Evolutionary conservation across 2,888 invertebrate genomes (phyloP), one percentile per base, ranked within the genome.

Genomic region (Thyatira batis): DNA sequence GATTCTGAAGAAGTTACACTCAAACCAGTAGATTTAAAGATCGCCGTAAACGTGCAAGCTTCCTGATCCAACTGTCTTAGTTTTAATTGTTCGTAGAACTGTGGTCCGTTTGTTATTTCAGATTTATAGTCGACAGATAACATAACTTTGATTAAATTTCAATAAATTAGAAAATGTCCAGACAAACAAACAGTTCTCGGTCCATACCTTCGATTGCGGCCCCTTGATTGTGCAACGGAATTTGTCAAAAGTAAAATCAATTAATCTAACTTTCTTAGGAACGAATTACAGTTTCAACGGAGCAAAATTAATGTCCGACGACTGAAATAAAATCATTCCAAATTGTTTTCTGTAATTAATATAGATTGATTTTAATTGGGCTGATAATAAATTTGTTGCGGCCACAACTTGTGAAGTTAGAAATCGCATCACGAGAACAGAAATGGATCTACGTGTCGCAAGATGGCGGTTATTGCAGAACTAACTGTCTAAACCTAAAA

Each of bases 121-220:
- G 48, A 48, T 48, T 48, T 48, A 48, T 48, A 48, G 17, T 21
- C 48, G 27, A 21, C 27, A 20, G 27, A 48, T 48, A 48, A 48
- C 27, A 48, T 48, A 48, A 48, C 48, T 27, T 27, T 27, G 48
- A 27, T 48, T 48, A 48, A 48, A 48, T 48, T 48, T 27, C 27
- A 48, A 48, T 48, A 48, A 48, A 48, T 48, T 48, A 48, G 27
- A 39, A 13, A 39, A 39, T 39, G 39, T 39, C 39, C 20, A 17
- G 27, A 48, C 48, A 48, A 27, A 48, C 23, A 48, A 48, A 48
- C 48, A 27, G 27, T 48, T 48, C 48, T 20, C 20, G 28, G 28
- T 39, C 17, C 39, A 39, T 28, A 48, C 48, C 48, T 10, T 9
- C 6, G 48, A 28, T 48, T 48, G 48, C 20, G 28, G 8, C 13